These are phyloP conservation scores for Brachionus manjavacas DNA, from an alignment of 1,140 invertebrate genomes.

Conservation along the genomic window DNA sequence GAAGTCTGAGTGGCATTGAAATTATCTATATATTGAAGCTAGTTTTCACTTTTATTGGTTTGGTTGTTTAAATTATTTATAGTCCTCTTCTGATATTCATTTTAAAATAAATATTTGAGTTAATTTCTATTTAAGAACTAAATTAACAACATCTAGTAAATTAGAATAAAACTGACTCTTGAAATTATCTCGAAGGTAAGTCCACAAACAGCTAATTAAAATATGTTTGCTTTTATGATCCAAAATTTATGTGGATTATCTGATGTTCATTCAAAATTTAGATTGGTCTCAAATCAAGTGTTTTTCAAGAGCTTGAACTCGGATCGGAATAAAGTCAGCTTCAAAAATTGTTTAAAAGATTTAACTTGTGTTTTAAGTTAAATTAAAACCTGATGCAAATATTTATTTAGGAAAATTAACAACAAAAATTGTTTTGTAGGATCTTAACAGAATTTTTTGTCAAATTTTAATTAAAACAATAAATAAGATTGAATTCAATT, in stretches of 20 bases:
- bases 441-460: background rate
- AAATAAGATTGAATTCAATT: background rate
- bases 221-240: conserved; percentile 14
- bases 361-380: background rate
- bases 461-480: background rate
- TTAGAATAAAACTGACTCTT: background rate
- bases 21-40: background rate
- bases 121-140: background rate
- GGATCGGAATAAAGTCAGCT: background rate
- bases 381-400: background rate
- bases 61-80: conserved; percentile 18
- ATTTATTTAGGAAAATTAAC: background rate
- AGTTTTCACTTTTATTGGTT: conserved; percentile 19
- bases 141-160: background rate
- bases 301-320: background rate
- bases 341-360: background rate
- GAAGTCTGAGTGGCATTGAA: conserved; percentile 9
- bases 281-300: background rate
- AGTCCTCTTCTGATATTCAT: background rate
- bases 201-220: conserved; percentile 19
- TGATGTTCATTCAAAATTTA: background rate
- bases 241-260: background rate
- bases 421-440: background rate
- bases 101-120: background rate
- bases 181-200: conserved; percentile 15